These are phyloP conservation scores for Oncorhynchus nerka DNA, from an alignment of 2,113 vertebrate species.

Conservation along the genomic window DNA sequence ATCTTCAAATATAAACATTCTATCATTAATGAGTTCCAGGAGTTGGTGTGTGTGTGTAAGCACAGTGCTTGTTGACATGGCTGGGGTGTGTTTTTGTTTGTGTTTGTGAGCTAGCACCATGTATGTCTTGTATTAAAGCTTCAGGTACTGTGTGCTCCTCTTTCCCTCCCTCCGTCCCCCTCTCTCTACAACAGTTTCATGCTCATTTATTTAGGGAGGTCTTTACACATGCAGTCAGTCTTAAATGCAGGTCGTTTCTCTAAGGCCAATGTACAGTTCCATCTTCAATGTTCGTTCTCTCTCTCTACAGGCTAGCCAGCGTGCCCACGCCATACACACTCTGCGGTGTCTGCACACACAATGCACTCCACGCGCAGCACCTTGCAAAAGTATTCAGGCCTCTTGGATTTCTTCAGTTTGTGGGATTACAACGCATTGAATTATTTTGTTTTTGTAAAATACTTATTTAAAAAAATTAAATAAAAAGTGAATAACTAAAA, in stretches of 20 bases:
- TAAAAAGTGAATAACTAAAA: no score
- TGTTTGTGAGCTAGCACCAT: constrained; percentile 1
- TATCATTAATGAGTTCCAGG: constrained; percentile 37
- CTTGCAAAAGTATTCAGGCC: no score
- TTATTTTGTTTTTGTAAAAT: no score
- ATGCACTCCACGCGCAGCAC: neutral
- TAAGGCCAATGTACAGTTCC: constrained; percentile 15
- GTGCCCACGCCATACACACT: neutral
- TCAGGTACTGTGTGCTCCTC: constrained; percentile 8
- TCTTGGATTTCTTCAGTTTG: no score
- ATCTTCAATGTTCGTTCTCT: constrained; percentile 12
- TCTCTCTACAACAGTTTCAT: constrained; percentile 37
- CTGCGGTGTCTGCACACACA: neutral
- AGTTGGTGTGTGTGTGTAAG: neutral
- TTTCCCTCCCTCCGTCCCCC: neutral
- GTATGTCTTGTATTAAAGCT: constrained; percentile 23
- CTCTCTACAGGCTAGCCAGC: neutral
- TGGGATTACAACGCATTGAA: no score
- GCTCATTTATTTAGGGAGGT: constrained; percentile 47
- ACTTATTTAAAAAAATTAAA: no score
- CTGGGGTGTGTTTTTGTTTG: constrained; percentile 9
- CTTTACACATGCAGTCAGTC: constrained; percentile 24
- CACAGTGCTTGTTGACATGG: constrained; percentile 1
- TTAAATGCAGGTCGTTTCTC: constrained; percentile 45
- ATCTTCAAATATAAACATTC: neutral